Evolutionary conservation across 2,113 vertebrate species (phyloP).

Genomic region (Ivindomyrus marchei): DNA sequence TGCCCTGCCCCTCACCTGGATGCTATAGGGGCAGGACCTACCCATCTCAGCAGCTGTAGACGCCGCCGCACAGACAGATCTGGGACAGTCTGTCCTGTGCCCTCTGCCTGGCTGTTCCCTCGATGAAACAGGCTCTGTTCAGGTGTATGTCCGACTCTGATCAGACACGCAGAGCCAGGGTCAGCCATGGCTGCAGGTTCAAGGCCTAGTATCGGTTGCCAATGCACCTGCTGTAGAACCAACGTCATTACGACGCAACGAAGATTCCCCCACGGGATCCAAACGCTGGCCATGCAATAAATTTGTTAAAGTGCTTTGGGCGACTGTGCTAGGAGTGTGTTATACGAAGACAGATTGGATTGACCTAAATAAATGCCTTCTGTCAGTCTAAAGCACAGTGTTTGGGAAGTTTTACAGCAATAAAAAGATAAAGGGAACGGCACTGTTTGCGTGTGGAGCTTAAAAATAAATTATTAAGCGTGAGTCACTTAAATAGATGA

Average conservation of each 20-base stretch:
- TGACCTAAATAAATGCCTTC: not conserved
- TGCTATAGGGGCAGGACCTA: not conserved
- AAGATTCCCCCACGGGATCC: not conserved
- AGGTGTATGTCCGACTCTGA: not conserved
- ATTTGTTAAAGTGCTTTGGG: not conserved
- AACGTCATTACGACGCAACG: not conserved
- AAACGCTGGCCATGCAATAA: not conserved
- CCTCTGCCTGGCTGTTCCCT: not conserved
- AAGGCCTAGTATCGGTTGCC: not conserved
- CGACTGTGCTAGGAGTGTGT: not conserved
- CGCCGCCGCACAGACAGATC: not conserved
- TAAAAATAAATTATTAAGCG: not conserved
- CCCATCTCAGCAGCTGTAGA: not conserved
- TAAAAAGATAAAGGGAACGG: not conserved
- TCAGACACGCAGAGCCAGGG: not conserved
- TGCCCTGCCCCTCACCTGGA: not conserved
- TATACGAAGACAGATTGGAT: not conserved
- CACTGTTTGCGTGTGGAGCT: not conserved
- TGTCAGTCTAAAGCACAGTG: not conserved
- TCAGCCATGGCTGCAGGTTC: not conserved
- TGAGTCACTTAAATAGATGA: not conserved
- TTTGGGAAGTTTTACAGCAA: not conserved
- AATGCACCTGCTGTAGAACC: not conserved
- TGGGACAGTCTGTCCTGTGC: no score
- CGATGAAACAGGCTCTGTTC: not conserved